phyloP scores from a whole-genome alignment of 2,113 vertebrate species.

The Muscicapa adusta region DNA sequence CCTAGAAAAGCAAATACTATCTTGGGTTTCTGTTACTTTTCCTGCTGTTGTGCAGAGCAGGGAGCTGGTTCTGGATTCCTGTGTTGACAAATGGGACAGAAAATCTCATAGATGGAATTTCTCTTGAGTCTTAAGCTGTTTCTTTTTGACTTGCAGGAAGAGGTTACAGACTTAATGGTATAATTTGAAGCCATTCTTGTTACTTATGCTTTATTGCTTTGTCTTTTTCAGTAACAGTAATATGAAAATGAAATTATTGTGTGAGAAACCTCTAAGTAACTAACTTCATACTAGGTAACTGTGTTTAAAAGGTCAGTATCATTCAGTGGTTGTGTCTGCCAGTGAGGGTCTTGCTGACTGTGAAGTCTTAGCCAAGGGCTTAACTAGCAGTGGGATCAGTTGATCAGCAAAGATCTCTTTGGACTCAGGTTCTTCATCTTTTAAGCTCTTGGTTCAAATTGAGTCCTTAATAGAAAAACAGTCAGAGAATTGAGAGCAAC shows the following conservation, averaged over 20 bases:
- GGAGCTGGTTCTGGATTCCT: neutral
- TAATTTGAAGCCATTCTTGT: neutral
- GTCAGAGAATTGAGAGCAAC: fast-evolving
- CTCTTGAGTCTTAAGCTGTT: neutral
- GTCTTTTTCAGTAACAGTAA: neutral
- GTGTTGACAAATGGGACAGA: neutral
- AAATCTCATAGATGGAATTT: neutral
- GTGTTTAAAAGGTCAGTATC: neutral
- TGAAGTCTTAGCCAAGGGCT: neutral
- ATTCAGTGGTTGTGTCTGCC: neutral
- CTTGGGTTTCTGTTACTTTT: neutral
- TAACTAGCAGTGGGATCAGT: neutral
- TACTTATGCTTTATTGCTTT: neutral
- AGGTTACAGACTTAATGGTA: neutral
- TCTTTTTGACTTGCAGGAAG: neutral
- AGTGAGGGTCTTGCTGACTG: neutral
- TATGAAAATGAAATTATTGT: neutral
- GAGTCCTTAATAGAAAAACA: neutral
- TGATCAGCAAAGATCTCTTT: neutral
- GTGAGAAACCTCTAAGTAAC: neutral
- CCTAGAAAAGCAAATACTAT: neutral
- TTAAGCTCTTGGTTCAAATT: neutral
- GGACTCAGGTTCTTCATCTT: neutral
- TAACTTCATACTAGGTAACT: neutral
- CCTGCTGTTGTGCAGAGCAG: neutral